Evolutionary conservation across 2,888 invertebrate genomes (phyloP), one percentile per base, ranked within the genome.

Genomic region (Cyrtodaria siliqua): DNA sequence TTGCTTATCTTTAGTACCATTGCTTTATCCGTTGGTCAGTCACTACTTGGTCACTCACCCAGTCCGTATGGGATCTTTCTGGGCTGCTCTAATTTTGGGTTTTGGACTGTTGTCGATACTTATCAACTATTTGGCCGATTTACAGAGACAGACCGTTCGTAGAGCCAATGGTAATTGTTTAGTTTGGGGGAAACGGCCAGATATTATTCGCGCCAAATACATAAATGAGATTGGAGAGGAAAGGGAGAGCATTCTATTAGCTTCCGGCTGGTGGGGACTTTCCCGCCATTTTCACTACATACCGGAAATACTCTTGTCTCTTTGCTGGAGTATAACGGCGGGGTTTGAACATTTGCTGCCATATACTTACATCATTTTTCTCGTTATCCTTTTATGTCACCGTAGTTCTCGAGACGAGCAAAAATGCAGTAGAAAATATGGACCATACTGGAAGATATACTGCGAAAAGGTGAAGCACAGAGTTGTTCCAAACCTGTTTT

Each of bases 241-340:
- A 63, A 89, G 89, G 56, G 91, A 91, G 67, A 92, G 93, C 55
- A 87, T 93, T 23, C 92, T 95, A 14, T 88, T 95, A 47, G 92
- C 93, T 1, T 94, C 94, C 29, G 95, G 95, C 23, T 95, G 93
- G 89, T 95, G 95, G 95, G 95, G 94, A 8, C 79, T 94, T 8
- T 93, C 94, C 4, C 92, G 95, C 12, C 95, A 95, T 88, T 93
- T 95, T 70, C 95, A 95, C 88, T 95, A 95, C 88, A 89, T 94
- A 9, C 94, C 94, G 38, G 95, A 95, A 90, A 87, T 95, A 18
- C 56, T 93, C 20, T 91, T 94, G 1, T 94, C 94, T 3, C 89
- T 94, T 26, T 91, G 90, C 62, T 95, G 95, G 94, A 92, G 93
- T 47, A 79, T 93, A 9, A 93, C 94, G 0, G 93, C 92, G 3